A percentile compares a stretch with the other conserved stretches of the same genome.
phyloP scores from a whole-genome alignment of 92 coral and sea anemone genomes.

The Isaurus tuberculatus region DNA sequence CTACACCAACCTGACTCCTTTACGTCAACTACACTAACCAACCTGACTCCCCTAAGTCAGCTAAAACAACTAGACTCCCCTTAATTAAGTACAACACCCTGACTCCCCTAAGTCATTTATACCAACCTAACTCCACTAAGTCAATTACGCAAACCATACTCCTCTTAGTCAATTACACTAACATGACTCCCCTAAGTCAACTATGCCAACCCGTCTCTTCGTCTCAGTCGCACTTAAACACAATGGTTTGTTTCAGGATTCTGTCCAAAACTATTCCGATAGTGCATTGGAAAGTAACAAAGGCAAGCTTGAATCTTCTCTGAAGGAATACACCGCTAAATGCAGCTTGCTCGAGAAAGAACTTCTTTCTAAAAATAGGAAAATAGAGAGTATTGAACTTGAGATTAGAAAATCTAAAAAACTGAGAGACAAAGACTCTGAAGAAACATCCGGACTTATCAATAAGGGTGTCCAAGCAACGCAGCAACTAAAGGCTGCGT shows the following conservation, averaged over 20 bases:
- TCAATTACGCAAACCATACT: too few species aligned
- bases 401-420: slow-evolving; percentile 60
- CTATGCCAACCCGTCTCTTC: too few species aligned
- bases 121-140: too few species aligned
- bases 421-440: slow-evolving; percentile 43
- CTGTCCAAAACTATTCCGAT: slow-evolving; percentile 23
- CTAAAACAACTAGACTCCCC: too few species aligned
- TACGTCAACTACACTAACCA: too few species aligned
- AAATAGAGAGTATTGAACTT: slow-evolving; percentile 62
- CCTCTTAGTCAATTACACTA: too few species aligned
- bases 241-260: slow-evolving; percentile 6
- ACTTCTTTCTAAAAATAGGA: slow-evolving; percentile 59
- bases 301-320: slow-evolving; percentile 32
- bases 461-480: slow-evolving; percentile 65
- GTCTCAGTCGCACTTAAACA: background rate
- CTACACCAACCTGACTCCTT: too few species aligned
- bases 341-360: slow-evolving; percentile 63
- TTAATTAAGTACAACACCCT: too few species aligned
- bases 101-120: too few species aligned
- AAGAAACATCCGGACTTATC: slow-evolving; percentile 51
- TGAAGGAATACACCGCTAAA: slow-evolving; percentile 52
- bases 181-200: too few species aligned
- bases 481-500: slow-evolving; percentile 81
- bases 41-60: too few species aligned
- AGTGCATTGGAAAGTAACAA: slow-evolving; percentile 32